Conservation (phyloP, 2,797 vertebrate species). For the Buceros bicornis region DNA sequence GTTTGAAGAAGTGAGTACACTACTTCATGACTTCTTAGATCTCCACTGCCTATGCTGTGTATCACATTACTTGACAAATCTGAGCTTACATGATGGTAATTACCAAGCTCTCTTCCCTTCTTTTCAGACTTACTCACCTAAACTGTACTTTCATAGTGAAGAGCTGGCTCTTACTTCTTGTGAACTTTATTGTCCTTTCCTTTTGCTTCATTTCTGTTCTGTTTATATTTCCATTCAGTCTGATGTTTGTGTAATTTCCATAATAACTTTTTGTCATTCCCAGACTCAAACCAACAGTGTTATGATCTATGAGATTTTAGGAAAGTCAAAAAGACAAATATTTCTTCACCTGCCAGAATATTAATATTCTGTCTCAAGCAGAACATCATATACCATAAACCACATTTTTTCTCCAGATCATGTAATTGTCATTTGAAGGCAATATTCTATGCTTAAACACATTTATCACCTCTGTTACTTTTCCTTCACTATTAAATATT, state of each 20-base stretch:
- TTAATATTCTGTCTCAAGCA: background rate
- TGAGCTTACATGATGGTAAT: background rate
- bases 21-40: background rate
- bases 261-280: background rate
- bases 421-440: background rate
- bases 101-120: background rate
- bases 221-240: background rate
- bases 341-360: background rate
- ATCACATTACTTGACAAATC: background rate
- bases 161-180: background rate
- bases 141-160: background rate
- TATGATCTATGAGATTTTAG: background rate
- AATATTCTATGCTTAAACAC: conserved; percentile 23
- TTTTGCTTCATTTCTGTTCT: background rate
- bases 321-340: conserved; percentile 1
- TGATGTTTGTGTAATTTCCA: background rate
- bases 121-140: background rate
- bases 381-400: background rate
- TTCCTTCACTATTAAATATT: background rate
- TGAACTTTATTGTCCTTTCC: background rate
- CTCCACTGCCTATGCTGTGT: background rate
- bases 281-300: background rate
- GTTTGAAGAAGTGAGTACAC: background rate
- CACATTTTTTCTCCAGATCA: background rate
- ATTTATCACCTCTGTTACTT: background rate